Conservation (phyloP, 1,140 invertebrate species). For the Melanaphis sacchari region DNA sequence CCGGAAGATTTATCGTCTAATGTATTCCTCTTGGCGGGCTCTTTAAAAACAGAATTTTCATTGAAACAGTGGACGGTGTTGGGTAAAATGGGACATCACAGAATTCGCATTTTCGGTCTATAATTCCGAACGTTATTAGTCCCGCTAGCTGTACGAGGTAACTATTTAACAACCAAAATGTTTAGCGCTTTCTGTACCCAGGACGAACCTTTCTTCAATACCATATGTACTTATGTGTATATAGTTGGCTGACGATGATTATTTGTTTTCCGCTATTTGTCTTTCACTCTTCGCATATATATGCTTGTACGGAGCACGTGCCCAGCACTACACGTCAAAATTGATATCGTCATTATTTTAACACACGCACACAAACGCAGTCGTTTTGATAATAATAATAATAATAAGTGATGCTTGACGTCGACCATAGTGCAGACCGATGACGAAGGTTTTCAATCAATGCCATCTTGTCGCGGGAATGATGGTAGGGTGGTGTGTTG, state of each 20-base stretch:
- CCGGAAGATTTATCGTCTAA: neutral
- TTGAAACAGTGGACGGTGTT: neutral
- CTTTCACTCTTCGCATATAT: neutral
- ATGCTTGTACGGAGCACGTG: neutral
- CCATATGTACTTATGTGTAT: neutral
- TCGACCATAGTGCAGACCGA: neutral
- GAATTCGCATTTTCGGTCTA: neutral
- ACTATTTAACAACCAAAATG: neutral
- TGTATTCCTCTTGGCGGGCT: neutral
- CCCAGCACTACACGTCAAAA: slow-evolving; percentile 6
- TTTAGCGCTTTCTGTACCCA: neutral
- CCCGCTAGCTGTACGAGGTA: neutral
- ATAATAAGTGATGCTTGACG: slow-evolving; percentile 1
- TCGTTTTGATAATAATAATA: neutral
- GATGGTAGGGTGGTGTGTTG: neutral
- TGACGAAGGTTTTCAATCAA: slow-evolving; percentile 18
- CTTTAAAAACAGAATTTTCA: neutral
- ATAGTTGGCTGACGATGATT: neutral
- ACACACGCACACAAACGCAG: neutral
- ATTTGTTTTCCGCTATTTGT: neutral
- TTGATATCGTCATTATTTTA: slow-evolving; percentile 16
- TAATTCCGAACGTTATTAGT: neutral
- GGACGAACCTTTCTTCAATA: neutral
- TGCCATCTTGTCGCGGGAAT: neutral
- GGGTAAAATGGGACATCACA: neutral